Evolutionary conservation across 2,113 vertebrate species (phyloP).

Genomic region (Danio rerio): GRCz12tu NC_133183.1:33163501-33164000

Average conservation of each 20-base stretch:
- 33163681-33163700: no score
- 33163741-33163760: background rate
- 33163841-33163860: background rate
- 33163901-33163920: constrained; percentile 41
- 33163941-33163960: constrained; percentile 43
- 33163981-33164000: constrained; percentile 46
- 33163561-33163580: no score
- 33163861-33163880: background rate
- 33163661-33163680: no score
- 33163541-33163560: no score
- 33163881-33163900: constrained; percentile 15
- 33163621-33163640: no score
- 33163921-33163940: constrained; percentile 45
- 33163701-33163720: no score
- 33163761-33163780: background rate
- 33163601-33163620: no score
- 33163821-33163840: background rate
- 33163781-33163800: background rate
- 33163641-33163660: no score
- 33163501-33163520: no score
- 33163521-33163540: no score
- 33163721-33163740: no score
- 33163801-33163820: background rate
- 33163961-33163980: constrained; percentile 36
- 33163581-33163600: no score